Evolutionary conservation across 2,888 invertebrate species (phyloP).

Genomic region (Epinotia brunnichana): DNA sequence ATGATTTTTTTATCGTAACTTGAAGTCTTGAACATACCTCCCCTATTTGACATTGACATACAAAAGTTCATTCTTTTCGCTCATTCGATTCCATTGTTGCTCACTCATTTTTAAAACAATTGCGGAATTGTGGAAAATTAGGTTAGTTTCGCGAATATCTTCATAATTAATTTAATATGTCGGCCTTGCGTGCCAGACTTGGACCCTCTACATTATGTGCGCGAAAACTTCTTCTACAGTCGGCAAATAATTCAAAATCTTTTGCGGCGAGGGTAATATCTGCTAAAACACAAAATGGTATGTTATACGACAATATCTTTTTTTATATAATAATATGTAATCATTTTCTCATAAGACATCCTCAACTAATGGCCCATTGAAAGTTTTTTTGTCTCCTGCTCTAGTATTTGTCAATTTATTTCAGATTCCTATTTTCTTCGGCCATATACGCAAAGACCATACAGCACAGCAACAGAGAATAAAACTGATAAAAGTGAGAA

Average conservation of each 20-base stretch:
- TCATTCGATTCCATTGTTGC: background rate
- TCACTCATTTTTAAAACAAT: slow-evolving; percentile 16
- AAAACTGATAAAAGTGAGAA: slow-evolving; percentile 52
- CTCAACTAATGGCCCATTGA: background rate
- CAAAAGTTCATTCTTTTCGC: background rate
- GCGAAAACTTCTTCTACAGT: slow-evolving; percentile 64
- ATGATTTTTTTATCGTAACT: slow-evolving; percentile 9
- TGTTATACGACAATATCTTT: slow-evolving; percentile 13
- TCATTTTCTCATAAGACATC: background rate
- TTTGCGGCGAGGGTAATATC: slow-evolving; percentile 50
- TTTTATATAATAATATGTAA: no score
- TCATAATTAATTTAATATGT: slow-evolving; percentile 56
- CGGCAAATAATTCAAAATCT: slow-evolving; percentile 57
- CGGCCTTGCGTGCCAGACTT: slow-evolving; percentile 65
- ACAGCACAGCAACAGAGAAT: slow-evolving; percentile 63
- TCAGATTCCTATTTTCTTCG: slow-evolving; percentile 31
- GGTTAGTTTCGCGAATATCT: slow-evolving; percentile 18
- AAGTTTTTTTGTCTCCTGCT: background rate
- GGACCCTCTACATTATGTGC: slow-evolving; percentile 56
- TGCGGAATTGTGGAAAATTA: slow-evolving; percentile 15
- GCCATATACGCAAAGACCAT: slow-evolving; percentile 50
- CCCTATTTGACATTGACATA: background rate
- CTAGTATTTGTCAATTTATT: background rate
- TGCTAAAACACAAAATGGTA: slow-evolving; percentile 51
- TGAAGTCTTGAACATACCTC: slow-evolving; percentile 17